Base-by-base conservation (phyloP, 2,888 invertebrate species). In the Drosophila recens region DNA sequence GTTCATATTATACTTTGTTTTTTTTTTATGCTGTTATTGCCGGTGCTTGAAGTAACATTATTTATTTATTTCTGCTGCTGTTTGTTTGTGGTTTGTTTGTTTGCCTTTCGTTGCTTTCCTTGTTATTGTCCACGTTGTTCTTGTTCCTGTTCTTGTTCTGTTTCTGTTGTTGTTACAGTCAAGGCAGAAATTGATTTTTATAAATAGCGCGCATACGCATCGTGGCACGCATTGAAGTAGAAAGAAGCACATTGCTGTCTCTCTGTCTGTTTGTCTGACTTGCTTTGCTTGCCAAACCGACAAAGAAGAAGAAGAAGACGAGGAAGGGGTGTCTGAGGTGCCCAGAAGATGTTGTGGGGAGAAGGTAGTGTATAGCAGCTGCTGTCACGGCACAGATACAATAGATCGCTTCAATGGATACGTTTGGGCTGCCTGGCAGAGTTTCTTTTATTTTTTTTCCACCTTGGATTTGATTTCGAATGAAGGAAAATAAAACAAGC, bases 121-220 rank as follows among this genome's bases (percentile, higher is more conserved):
- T 51, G 59, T 20, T 66, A 52, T 51, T 42, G 36, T 33, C 30
- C n/a, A n/a, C 40, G 27, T 33, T 34, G 38, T 51, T 38, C 57
- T 20, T 9, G 15, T 51, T 38, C 57, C 15, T 9, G 15, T 17
- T 66, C 52, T 48, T 43, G 15, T 20, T 17, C 10, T 4, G 40
- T 15, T 46, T 27, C 40, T 53, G 48, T 34, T 46, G 56, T 45
- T 38, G 56, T 45, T 38, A 83, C 84, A 74, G 83, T 77, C 82
- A 87, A 85, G 83, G 69, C 86, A 82, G 74, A 86, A 85, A 85
- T 88, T 85, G 89, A 85, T 85, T 85, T 85, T 87, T 85, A 85
- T 86, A 85, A 85, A 85, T 85, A 85, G 85, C 85, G 80, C 83
- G 89, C 76, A 85, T 85, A 88, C 85, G 85, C 85, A 88, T 79